These are phyloP conservation scores for Tuta absoluta DNA, from an alignment of 2,888 invertebrate species.

Conservation along the genomic window DNA sequence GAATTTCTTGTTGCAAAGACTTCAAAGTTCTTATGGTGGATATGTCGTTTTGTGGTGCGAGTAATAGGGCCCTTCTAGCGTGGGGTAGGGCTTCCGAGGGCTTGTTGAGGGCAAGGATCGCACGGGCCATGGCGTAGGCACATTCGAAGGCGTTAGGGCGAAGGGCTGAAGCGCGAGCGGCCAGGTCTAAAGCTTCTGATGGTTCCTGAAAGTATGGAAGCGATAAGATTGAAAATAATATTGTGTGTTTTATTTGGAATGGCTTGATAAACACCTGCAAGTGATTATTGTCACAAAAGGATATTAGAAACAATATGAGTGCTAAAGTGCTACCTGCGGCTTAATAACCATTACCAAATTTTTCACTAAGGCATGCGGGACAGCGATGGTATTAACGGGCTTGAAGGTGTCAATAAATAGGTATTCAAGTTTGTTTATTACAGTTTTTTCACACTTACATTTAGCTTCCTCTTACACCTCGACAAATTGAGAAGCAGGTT, in stretches of 20 bases:
- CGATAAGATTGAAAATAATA: background rate
- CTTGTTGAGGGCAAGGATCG: constrained; percentile 88
- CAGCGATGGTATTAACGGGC: too few species aligned
- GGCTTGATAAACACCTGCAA: too few species aligned
- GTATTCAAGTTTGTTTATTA: background rate
- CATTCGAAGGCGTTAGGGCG: constrained; percentile 96
- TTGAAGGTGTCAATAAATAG: background rate
- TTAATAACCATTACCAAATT: too few species aligned
- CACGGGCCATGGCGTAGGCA: constrained; percentile 94
- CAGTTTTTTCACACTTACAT: constrained; percentile 84
- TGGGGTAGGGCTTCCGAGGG: constrained; percentile 90
- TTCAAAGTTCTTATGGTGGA: constrained; percentile 88
- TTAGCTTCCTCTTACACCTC: constrained; percentile 95
- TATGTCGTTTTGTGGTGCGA: constrained; percentile 86
- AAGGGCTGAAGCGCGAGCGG: constrained; percentile 91
- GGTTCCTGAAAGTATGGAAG: constrained; percentile 83
- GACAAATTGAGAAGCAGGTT: constrained; percentile 95
- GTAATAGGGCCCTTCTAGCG: constrained; percentile 88
- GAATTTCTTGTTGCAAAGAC: constrained; percentile 87
- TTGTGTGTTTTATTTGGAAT: too few species aligned
- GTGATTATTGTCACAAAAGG: too few species aligned
- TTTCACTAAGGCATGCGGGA: too few species aligned
- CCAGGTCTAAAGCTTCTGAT: constrained; percentile 92
- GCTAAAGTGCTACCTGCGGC: too few species aligned
- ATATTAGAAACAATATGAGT: too few species aligned